Evolutionary conservation across 2,888 invertebrate species (phyloP).

Genomic region (Hydriomena furcata): DNA sequence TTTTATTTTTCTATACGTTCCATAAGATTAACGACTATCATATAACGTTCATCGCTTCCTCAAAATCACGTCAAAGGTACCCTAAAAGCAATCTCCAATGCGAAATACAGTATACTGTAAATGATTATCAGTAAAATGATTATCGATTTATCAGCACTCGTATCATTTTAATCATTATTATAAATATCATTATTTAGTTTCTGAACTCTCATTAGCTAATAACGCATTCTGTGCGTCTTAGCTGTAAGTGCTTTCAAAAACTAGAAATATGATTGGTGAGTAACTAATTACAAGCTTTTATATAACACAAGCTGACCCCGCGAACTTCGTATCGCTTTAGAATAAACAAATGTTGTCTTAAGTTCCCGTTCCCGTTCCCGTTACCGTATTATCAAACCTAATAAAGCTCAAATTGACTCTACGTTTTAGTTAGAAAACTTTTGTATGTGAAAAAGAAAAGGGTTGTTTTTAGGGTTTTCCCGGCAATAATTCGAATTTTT

Average conservation of each 20-base stretch:
- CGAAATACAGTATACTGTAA: not conserved
- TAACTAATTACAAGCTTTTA: not conserved
- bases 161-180: slow-evolving; percentile 11
- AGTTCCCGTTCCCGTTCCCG: too few species aligned
- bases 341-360: too few species aligned
- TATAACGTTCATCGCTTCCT: not conserved
- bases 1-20: too few species aligned
- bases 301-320: too few species aligned
- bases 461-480: too few species aligned
- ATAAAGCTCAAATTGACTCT: too few species aligned
- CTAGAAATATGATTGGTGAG: slow-evolving; percentile 13
- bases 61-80: not conserved
- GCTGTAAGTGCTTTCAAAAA: not conserved
- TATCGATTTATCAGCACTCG: slow-evolving; percentile 15
- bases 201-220: not conserved
- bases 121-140: not conserved
- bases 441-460: too few species aligned
- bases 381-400: too few species aligned
- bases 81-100: not conserved
- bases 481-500: too few species aligned
- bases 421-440: too few species aligned
- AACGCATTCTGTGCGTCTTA: not conserved
- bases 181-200: slow-evolving; percentile 6
- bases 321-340: too few species aligned
- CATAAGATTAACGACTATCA: not conserved